Base-by-base conservation (phyloP, 2,797 vertebrate species). In the Podarcis lilfordi region DNA sequence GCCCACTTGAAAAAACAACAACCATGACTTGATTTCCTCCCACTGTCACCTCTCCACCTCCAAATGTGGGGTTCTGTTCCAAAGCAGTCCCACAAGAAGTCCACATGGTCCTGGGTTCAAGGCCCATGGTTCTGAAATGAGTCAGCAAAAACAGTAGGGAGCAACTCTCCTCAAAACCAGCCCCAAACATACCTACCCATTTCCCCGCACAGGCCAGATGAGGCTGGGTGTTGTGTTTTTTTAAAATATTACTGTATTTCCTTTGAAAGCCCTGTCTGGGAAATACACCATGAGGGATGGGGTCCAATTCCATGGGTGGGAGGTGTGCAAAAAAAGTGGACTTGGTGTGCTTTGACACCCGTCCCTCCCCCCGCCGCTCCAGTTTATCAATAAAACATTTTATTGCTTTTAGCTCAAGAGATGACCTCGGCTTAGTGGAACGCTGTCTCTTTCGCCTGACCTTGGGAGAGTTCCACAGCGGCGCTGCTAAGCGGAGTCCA, bases 341-440 rank as follows among this genome's bases (percentile, higher is more conserved):
- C 90, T 88, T 87, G 85, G 80, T 59, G 82, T 86, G 23, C 90
- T 80, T 32, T 88, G 87, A 93, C 93, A 89, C 91, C 86, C 90
- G 66, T 1, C 90, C 92, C 93, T 92, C 88, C 86, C 91, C 92
- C 91, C 55, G 68, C 72, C 72, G 35, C 92, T 93, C 92, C 91
- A 85, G 93, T 95, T 96, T 98, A 97, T 98, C 98, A 98, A 98
- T 98, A 98, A 98, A 98, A 97, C 97, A 98, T 97, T 98, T 98
- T 98, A 98, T 98, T 97, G 98, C 96, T 98, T 98, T 98, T 97
- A 98, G 97, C 97, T 96, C 95, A 96, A 96, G 96, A 97, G 96
- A 96, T 97, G 98, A 98, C 98, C 98, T 98, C 98, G 97, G 93
- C 94, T 95, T 96, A 96, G 95, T 96, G 90, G 93, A 94, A 80